phyloP scores from a whole-genome alignment of 1,140 invertebrate species.

The Pseudomyrmex pallidus region DNA sequence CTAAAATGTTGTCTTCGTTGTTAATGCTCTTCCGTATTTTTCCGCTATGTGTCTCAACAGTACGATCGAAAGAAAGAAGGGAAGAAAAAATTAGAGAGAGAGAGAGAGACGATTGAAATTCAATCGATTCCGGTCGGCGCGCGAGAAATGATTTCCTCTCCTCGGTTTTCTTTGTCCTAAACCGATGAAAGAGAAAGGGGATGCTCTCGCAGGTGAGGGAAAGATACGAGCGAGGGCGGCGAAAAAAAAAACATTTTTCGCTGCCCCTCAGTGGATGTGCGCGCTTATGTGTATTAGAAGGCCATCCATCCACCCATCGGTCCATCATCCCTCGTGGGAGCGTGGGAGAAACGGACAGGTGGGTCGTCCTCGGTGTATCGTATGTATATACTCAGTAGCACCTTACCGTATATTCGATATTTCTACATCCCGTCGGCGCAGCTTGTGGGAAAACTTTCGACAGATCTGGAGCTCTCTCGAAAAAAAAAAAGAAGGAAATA shows the following conservation, averaged over 20 bases:
- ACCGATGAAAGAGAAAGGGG: conserved; percentile 71
- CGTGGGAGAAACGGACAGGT: conserved; percentile 83
- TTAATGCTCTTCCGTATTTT: too few relatives aligned
- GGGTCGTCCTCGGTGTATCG: conserved; percentile 66
- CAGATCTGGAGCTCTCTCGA: background rate
- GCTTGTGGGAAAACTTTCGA: conserved; percentile 78
- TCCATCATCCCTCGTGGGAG: conserved; percentile 68
- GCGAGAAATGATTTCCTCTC: conserved; percentile 63
- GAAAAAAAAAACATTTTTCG: conserved; percentile 71
- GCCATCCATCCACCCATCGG: conserved; percentile 66
- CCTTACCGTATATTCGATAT: conserved; percentile 77
- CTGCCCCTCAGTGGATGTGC: conserved; percentile 4
- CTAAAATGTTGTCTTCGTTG: too few relatives aligned
- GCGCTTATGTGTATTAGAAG: conserved; percentile 62
- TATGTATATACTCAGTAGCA: conserved; percentile 72
- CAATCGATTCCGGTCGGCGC: conserved; percentile 63
- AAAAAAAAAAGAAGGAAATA: conserved; percentile 18
- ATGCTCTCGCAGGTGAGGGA: conserved; percentile 60
- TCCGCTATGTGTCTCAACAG: too few relatives aligned
- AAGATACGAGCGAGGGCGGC: conserved; percentile 39
- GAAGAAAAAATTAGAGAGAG: too few relatives aligned
- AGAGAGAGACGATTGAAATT: conserved; percentile 64
- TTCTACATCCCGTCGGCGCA: conserved; percentile 72
- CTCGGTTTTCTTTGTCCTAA: conserved; percentile 70
- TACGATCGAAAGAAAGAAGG: too few relatives aligned